These are phyloP conservation scores for Chironomus tentans DNA, from an alignment of 2,888 invertebrate species.

Conservation along the genomic window DNA sequence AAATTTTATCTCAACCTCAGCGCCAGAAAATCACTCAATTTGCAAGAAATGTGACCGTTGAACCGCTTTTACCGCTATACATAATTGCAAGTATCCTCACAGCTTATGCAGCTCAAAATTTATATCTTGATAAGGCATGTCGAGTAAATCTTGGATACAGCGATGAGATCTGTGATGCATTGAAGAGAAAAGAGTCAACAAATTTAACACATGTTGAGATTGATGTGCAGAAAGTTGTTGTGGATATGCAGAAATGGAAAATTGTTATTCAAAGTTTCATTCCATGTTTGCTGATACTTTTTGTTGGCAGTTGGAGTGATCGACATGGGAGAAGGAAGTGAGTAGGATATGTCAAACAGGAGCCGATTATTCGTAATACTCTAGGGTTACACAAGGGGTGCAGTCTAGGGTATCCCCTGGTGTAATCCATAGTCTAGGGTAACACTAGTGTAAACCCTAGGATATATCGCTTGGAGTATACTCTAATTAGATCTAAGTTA, in stretches of 20 bases:
- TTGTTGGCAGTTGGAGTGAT: slow-evolving; percentile 56
- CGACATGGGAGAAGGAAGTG: slow-evolving; percentile 47
- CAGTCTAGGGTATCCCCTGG: too few relatives aligned
- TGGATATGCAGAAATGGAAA: slow-evolving; percentile 77
- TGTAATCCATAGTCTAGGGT: too few relatives aligned
- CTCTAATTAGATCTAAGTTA: too few relatives aligned
- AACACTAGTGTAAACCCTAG: too few relatives aligned
- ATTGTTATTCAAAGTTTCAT: slow-evolving; percentile 64
- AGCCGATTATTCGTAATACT: too few relatives aligned
- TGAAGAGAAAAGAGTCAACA: slow-evolving; percentile 62
- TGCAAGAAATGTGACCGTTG: slow-evolving; percentile 50
- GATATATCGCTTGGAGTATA: too few relatives aligned
- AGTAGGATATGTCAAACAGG: neutral
- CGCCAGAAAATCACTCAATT: too few relatives aligned
- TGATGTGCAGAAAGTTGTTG: slow-evolving; percentile 63
- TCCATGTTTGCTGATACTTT: slow-evolving; percentile 48
- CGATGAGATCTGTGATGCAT: slow-evolving; percentile 64
- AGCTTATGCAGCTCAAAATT: slow-evolving; percentile 70
- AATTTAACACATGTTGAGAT: slow-evolving; percentile 48
- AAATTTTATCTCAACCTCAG: too few relatives aligned
- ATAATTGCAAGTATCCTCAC: slow-evolving; percentile 50
- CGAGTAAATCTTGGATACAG: slow-evolving; percentile 68
- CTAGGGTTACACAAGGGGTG: too few relatives aligned
- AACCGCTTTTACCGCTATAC: slow-evolving; percentile 54
- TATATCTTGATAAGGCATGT: slow-evolving; percentile 79